Conservation (phyloP, 2,113 vertebrate species). For the Thymallus thymallus region DNA sequence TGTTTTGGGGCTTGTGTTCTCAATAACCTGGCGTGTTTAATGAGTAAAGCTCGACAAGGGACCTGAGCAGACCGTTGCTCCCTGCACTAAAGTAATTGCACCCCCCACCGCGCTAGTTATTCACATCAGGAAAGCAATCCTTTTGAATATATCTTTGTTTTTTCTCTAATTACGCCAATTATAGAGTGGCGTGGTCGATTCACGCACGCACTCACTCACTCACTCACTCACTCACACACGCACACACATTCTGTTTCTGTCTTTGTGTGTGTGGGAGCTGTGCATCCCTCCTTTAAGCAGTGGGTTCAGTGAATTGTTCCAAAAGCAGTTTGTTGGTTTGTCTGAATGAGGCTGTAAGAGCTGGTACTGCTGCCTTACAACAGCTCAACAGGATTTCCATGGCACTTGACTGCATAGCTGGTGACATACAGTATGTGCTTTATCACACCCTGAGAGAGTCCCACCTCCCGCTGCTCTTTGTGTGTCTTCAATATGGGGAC, state of each 20-base stretch:
- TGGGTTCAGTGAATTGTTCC: constrained; percentile 34
- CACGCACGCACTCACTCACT: not conserved
- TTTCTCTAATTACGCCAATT: not conserved
- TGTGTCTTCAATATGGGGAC: not conserved
- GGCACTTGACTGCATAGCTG: constrained; percentile 38
- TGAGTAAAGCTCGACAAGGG: not conserved
- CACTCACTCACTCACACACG: not conserved
- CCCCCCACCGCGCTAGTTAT: not conserved
- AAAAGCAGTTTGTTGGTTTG: constrained; percentile 18
- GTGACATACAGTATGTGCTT: constrained; percentile 33
- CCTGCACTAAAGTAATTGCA: not conserved
- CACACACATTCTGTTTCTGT: not conserved
- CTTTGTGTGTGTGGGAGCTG: not conserved
- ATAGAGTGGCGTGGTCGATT: not conserved
- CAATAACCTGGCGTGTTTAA: not conserved
- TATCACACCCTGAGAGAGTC: constrained; percentile 1
- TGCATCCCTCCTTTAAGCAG: not conserved
- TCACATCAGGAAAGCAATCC: constrained; percentile 1
- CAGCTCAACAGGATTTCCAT: constrained; percentile 45
- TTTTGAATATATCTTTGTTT: not conserved
- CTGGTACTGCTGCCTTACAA: not conserved
- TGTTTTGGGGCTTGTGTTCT: not conserved
- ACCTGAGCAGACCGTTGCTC: not conserved
- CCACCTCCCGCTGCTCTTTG: not conserved
- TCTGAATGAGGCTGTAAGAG: constrained; percentile 30